Base-by-base conservation (phyloP, 2,888 invertebrate genomes). In the Nomada lathburiana region DNA sequence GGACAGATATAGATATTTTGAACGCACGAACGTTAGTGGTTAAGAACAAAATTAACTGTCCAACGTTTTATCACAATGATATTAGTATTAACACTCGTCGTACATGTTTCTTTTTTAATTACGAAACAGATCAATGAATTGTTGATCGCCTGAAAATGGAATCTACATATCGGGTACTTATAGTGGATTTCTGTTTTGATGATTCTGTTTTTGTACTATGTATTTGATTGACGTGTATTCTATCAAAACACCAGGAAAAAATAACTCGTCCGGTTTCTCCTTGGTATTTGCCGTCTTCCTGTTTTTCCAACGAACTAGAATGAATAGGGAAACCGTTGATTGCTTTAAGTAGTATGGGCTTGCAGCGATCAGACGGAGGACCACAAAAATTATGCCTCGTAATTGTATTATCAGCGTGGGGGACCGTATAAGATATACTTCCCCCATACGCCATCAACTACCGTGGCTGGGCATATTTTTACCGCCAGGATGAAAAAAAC, bases 291-390 rank as follows among this genome's bases (percentile, higher is more conserved):
- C 9, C 13, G 13, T 26, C 23, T 16, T 52, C 18, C 13, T 13
- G 9, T 44, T n/a, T 9, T 52, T 13, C 2, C 42, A 44, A 9
- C 13, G 50, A 18, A 50, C 47, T 57, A 23, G 13, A 20, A 62
- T 63, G 5, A 1, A 4, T 7, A 23, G 44, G 18, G 16, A 53
- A 77, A 57, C 36, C 36, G 44, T 81, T 44, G 47, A 73, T 55
- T 53, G n/a, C 16, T 59, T 53, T 52, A 77, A 77, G 82, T 83
- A 71, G 77, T 63, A 70, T 20, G 42, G 4, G 36, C 52, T 10
- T n/a, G 9, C 5, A 23, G 57, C 67, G 63, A 71, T 77, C 83
- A 77, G 83, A 83, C 77, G 59, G 44, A 47, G 53, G 68, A 59
- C 65, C 36, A 47, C 44, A 59, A 76, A 83, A 77, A 60, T 63